These are phyloP conservation scores for Hipparchia semele DNA, from an alignment of 2,888 invertebrate genomes.

Conservation along the genomic window DNA sequence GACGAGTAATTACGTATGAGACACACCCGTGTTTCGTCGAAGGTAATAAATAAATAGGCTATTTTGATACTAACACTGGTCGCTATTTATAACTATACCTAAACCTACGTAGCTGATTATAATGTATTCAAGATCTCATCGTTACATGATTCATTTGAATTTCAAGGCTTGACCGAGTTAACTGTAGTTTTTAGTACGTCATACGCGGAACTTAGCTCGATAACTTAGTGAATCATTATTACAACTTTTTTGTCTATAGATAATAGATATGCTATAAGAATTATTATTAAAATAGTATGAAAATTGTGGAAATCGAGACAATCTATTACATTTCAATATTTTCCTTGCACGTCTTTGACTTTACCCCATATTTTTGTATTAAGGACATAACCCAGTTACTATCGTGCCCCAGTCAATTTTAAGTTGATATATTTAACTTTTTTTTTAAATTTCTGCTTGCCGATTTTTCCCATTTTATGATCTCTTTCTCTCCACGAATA, in stretches of 20 bases:
- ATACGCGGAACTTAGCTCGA: conserved; percentile 10
- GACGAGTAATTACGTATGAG: not conserved
- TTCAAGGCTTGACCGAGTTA: conserved; percentile 26
- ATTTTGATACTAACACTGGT: conserved; percentile 6
- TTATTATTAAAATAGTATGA: no score
- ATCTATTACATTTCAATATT: not conserved
- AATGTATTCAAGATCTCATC: conserved; percentile 10
- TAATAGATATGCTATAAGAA: not conserved
- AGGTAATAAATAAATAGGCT: conserved; percentile 5
- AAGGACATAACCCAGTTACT: no score
- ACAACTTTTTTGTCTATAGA: not conserved
- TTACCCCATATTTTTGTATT: not conserved
- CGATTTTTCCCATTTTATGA: no score
- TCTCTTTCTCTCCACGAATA: no score
- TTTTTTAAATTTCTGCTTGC: no score
- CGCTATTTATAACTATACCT: not conserved
- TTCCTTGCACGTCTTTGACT: not conserved
- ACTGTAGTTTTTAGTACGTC: conserved; percentile 26
- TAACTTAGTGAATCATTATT: conserved; percentile 12
- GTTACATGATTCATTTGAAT: conserved; percentile 15
- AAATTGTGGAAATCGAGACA: not conserved
- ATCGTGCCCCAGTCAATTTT: no score
- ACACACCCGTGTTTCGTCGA: conserved; percentile 7
- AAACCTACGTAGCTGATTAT: conserved; percentile 15
- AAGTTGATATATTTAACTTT: no score